A percentile compares a stretch with the other conserved stretches of the same genome.
These are phyloP conservation scores for Acanthosepion esculentum DNA, from an alignment of 2,888 invertebrate genomes.

Conservation along the genomic window DNA sequence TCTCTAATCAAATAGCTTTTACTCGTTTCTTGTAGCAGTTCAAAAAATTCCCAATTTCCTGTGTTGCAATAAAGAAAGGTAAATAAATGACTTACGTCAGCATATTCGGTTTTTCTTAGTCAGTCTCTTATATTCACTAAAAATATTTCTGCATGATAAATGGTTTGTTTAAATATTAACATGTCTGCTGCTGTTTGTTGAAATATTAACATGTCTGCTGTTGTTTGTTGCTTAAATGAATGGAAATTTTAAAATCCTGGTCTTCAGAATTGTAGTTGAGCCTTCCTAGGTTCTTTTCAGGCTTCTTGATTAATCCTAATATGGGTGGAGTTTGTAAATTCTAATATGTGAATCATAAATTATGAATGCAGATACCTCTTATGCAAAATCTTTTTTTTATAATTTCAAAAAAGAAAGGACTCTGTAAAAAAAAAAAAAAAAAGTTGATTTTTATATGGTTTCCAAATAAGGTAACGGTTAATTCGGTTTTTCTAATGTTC, in stretches of 20 bases:
- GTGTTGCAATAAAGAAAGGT: neutral
- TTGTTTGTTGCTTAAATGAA: neutral
- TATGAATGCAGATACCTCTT: neutral
- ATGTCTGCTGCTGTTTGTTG: neutral
- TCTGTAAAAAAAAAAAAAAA: no score
- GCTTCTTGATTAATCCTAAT: neutral
- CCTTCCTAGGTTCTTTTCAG: neutral
- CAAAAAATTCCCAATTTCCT: neutral
- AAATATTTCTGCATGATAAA: neutral
- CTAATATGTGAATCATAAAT: neutral
- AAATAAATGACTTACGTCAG: neutral
- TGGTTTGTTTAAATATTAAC: neutral
- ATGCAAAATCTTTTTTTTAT: no score
- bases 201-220: no score
- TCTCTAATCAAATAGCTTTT: neutral
- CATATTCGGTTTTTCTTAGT: neutral
- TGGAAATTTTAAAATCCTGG: neutral
- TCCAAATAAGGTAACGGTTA: no score
- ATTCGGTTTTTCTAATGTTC: no score
- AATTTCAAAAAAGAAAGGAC: no score
- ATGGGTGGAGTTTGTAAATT: neutral
- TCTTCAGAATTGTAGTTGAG: neutral
- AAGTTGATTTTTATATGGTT: no score
- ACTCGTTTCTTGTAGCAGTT: neutral
- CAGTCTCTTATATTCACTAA: neutral